Evolutionary conservation across 2,797 vertebrate genomes (phyloP).

Genomic region (Melanotaenia maccullochi): DNA sequence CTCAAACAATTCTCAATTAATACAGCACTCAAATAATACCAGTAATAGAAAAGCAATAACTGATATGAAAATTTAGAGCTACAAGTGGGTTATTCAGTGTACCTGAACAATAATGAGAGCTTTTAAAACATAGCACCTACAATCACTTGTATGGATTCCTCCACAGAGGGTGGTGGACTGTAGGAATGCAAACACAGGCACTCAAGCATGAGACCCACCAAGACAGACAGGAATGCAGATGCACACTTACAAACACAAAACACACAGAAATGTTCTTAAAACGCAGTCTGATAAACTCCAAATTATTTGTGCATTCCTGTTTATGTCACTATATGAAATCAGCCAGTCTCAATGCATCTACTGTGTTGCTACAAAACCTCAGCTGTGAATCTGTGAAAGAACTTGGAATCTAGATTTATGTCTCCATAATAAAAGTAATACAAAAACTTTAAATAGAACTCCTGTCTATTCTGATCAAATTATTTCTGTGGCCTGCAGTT

Average conservation of each 20-base stretch:
- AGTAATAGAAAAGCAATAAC: neutral
- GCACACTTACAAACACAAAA: neutral
- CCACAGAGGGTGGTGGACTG: neutral
- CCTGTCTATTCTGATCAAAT: neutral
- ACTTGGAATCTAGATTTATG: constrained; percentile 10
- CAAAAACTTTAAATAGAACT: too few relatives aligned
- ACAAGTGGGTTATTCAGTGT: neutral
- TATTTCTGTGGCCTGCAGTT: neutral
- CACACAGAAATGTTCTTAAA: neutral
- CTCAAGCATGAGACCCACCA: neutral
- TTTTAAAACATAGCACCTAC: neutral
- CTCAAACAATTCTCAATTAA: neutral
- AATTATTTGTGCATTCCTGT: constrained; percentile 25
- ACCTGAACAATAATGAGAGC: neutral
- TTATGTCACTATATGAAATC: constrained; percentile 14
- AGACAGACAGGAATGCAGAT: neutral
- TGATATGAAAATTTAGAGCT: neutral
- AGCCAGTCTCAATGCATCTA: constrained; percentile 18
- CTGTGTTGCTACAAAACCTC: constrained; percentile 16
- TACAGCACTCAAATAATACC: neutral
- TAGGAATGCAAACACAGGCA: neutral
- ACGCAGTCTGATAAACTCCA: neutral
- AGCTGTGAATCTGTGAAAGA: constrained; percentile 10
- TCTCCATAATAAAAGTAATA: neutral
- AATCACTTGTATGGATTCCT: neutral